Evolutionary conservation across 2,888 invertebrate species (phyloP), one percentile per base, ranked within the genome.

Genomic region (Zootermopsis nevadensis): DNA sequence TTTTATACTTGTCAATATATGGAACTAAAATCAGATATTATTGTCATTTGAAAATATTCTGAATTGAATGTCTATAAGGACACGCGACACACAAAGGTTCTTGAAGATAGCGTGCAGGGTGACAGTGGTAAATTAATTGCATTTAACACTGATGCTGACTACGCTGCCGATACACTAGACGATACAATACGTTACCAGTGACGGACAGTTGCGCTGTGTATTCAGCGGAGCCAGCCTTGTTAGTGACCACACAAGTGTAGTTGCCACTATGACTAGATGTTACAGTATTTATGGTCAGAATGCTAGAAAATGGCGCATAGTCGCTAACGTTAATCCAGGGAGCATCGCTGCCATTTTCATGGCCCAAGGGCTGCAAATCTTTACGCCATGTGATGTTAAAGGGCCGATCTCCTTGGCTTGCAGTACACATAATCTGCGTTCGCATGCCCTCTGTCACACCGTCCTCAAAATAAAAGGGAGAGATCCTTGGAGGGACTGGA

Each of bases 131-230:
- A 15, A 15, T 48, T 4, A 4, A 48, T 48, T 12, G 19, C 48
- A 48, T 12, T 60, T 60, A 60, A 60, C 60, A 60, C n/a, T 27
- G 12, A 60, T 7, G 8, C 3, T n/a, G n/a, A n/a, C 3, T 48
- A 27, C 22, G 30, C 48, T 77, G 33, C 42, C 27, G 30, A 22
- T 76, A 35, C 33, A 76, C 12, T 38, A 24, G 15, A 76, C n/a
- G 27, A 19, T 48, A 77, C 27, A 60, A n/a, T 74, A 81, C 82
- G 67, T 85, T 85, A 92, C 92, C 92, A 88, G 91, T 90, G 87
- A 92, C 92, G 86, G 91, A 91, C 87, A 92, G 90, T 84, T 90
- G 88, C 83, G 91, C 91, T 83, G 91, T 91, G 87, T 91, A 91
- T 86, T 91, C 90, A 87, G 91, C 91, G 85, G 83, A 84, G 55